Base-by-base conservation (phyloP, 1,140 invertebrate genomes). In the Drosophila guanche region DNA sequence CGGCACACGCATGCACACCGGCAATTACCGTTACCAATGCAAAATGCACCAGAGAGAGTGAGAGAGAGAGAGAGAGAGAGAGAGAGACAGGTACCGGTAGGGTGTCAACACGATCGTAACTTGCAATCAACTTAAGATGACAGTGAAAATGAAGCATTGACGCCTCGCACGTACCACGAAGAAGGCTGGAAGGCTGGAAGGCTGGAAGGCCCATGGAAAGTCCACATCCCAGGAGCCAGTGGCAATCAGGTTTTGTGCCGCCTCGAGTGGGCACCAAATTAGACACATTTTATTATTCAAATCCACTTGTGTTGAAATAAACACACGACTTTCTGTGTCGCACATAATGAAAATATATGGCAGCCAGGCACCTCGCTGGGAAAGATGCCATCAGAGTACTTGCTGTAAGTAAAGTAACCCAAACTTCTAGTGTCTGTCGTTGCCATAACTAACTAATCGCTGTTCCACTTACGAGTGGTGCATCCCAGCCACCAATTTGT, bases 81-180 rank as follows among this genome's bases (percentile, higher is more conserved):
- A 46, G 48, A 42, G 68, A 45, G 40, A 47, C 72, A 76, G 71
- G 78, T 77, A 73, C 16, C 2, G 29, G 8, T 33, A 33, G 73
- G 80, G 79, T 85, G 80, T 85, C 81, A 88, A 81, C 86, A 90
- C 69, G 89, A 76, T 90, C 89, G 89, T 90, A 90, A 90, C 86
- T 90, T 90, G 89, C 89, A 90, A 90, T 90, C 89, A 90, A 90
- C 79, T 89, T 90, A 90, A 90, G 89, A 90, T 90, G 89, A 90
- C 89, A 90, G 84, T 73, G 90, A 69, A 90, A 90, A 90, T 90
- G 89, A 90, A 90, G 89, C 89, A 90, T 90, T 90, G 89, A 90
- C 89, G 86, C 79, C 69, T 77, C 90, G 89, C 89, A 90, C 89
- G 89, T 90, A 88, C 83, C 84, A 90, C n/a, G 40, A 54, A 60